Evolutionary conservation across 1,140 invertebrate genomes (phyloP), one percentile per base, ranked within the genome.

Genomic region (Orius insidiosus): DNA sequence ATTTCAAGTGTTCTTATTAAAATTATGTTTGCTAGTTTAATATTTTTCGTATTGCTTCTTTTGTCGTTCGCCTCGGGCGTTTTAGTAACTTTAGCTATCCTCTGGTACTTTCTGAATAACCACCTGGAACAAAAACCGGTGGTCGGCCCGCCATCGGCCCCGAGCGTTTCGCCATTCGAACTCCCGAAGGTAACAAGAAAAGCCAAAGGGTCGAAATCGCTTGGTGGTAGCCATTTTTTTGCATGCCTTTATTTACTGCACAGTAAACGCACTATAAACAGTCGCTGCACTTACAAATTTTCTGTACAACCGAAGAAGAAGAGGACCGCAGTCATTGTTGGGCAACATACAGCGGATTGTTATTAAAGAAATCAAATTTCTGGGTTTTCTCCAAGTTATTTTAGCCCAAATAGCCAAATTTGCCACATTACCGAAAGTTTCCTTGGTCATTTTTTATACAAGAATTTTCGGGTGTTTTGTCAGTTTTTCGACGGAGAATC

Each of bases 81-180:
- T 16, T 36, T 38, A 15, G 5, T 51, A 1, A 54, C 53, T 35
- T 11, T 53, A 31, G 11, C 40, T 9, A 32, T 51, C 16, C 46
- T 51, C 37, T 55, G 53, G 53, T 55, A 55, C 24, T 37, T 55
- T 41, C 53, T 55, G 36, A 53, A 55, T 39, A 30, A 40, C 7
- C 53, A 50, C 33, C 49, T 55, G 1, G 47, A 49, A 33, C 52
- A 47, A 30, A 39, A 47, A 37, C 54, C 54, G 4, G 41, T 45
- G 14, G 46, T 48, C 24, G 47, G 48, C 6, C 47, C 50, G 16
- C 15, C 45, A 8, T 42, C 39, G 14, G 35, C 51, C 18, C 52
- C 49, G 8, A 15, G 43, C 6, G 30, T 44, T 6, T 39, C 46
- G 19, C 16, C 30, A 15, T 48, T 48, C 31, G 15, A 52, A 42